Evolutionary conservation across 1,140 invertebrate genomes (phyloP), one percentile per base, ranked within the genome.

Genomic region (Bombus superbus): DNA sequence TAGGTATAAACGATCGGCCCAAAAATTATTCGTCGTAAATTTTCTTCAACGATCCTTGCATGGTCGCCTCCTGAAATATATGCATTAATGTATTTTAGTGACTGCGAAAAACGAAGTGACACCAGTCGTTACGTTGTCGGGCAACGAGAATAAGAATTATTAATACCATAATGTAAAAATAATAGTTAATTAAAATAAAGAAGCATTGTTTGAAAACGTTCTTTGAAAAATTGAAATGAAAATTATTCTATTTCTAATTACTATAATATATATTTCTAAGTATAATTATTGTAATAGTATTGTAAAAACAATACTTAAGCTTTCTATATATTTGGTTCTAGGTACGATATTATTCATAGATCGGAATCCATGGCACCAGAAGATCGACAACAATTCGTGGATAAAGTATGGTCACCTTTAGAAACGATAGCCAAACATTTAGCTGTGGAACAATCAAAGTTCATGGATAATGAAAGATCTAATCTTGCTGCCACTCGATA

Each of bases 381-480:
- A 5, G 92, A 94, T 11, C 89, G 79, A 1, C 82, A 92, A 15
- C 72, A 92, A 25, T 89, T 91, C 59, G 83, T 90, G 15, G 75
- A 93, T 22, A 92, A 93, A 62, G 87, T 92, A 13, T 89, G 92
- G 71, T 83, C 92, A 6, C 94, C 94, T 1, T 92, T 95, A 6
- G 90, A 94, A 22, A 88, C 87, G 28, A 92, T 95, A 18, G 85
- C 93, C 0, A 94, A 95, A 72, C 92, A 94, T n/a, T 47, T 94
- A 25, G 81, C 88, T 0, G 88, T 93, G 25, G 91, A 94, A 47
- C 85, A 91, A 11, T 87, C 91, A 0, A 93, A 92, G 62, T 77
- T 78, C 15, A 78, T 84, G 32, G 83, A 92, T 28, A 59, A 82
- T 35, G 57, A 80, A 35, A n/a, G 44, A 15, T 8, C 9, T 2